Evolutionary conservation across 2,113 vertebrate genomes (phyloP).

Genomic region (Sporophila hypoxantha): DNA sequence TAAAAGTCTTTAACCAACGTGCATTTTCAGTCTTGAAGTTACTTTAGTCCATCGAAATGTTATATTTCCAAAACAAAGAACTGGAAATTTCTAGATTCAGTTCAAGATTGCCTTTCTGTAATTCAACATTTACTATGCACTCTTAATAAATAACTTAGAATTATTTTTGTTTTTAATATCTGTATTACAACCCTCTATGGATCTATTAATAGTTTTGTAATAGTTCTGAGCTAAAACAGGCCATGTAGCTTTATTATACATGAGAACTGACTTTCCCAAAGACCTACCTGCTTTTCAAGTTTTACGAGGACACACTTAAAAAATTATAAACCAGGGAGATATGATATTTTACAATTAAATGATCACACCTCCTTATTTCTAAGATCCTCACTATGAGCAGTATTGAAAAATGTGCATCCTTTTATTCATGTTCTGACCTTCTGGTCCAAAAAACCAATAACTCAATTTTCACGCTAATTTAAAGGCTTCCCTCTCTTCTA

Average conservation of each 20-base stretch:
- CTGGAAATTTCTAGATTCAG: background rate
- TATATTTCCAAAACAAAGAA: background rate
- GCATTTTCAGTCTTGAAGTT: background rate
- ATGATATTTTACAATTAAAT: background rate
- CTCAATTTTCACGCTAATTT: background rate
- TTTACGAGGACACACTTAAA: background rate
- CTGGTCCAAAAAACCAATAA: background rate
- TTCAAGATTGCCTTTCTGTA: background rate
- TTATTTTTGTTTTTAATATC: constrained; percentile 2
- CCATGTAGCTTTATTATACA: background rate
- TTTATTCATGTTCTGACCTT: background rate
- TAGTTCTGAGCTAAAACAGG: background rate
- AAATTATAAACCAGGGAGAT: constrained; percentile 12
- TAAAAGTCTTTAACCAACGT: background rate
- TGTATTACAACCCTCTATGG: background rate
- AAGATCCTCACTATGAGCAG: background rate
- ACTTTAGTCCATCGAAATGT: background rate
- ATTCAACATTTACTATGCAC: background rate
- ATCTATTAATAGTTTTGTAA: background rate
- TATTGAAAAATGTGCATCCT: background rate
- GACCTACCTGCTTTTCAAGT: background rate
- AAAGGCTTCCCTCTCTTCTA: background rate
- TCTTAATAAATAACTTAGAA: background rate
- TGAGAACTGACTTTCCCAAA: background rate
- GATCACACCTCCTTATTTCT: background rate